Percentiles rank a stretch among this genome's conserved stretches.
These are phyloP conservation scores for Aplocera efformata DNA, from an alignment of 2,888 invertebrate genomes.

Conservation along the genomic window DNA sequence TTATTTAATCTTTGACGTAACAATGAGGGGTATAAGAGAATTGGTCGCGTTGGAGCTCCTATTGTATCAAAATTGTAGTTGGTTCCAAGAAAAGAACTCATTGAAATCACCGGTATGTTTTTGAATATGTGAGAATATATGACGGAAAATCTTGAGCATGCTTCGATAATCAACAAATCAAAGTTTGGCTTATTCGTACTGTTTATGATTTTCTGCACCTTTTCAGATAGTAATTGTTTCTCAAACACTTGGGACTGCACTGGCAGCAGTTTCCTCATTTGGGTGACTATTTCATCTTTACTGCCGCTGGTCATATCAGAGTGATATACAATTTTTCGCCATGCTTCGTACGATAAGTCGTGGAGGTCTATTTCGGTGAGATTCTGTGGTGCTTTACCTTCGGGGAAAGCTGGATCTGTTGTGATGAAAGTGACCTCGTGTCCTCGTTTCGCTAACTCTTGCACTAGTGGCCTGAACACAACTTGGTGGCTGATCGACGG, in stretches of 20 bases:
- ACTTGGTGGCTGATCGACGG: conserved; percentile 70
- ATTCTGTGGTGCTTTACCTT: conserved; percentile 44
- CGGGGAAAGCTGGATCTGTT: conserved; percentile 48
- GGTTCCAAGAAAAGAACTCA: conserved; percentile 38
- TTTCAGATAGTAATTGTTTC: conserved; percentile 28
- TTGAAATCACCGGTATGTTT: conserved; percentile 35
- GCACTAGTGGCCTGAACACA: conserved; percentile 52
- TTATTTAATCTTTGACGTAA: conserved; percentile 9
- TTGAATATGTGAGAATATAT: conserved; percentile 35
- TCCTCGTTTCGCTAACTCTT: conserved; percentile 57
- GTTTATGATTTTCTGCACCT: conserved; percentile 31
- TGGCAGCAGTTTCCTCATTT: conserved; percentile 4
- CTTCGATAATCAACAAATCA: conserved; percentile 43
- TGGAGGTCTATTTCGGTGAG: conserved; percentile 50
- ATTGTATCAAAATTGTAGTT: not conserved
- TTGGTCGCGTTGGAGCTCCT: conserved; percentile 1
- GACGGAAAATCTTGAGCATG: conserved; percentile 27
- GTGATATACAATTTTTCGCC: conserved; percentile 13
- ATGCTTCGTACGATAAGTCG: conserved; percentile 36
- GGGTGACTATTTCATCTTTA: conserved; percentile 12
- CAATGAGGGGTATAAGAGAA: conserved; percentile 1
- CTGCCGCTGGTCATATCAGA: conserved; percentile 5
- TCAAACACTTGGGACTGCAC: conserved; percentile 16
- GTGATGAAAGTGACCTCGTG: conserved; percentile 65
- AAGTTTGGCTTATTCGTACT: conserved; percentile 29